Evolutionary conservation across 2,888 invertebrate species (phyloP), one percentile per base, ranked within the genome.

Genomic region (Xestia xanthographa): DNA sequence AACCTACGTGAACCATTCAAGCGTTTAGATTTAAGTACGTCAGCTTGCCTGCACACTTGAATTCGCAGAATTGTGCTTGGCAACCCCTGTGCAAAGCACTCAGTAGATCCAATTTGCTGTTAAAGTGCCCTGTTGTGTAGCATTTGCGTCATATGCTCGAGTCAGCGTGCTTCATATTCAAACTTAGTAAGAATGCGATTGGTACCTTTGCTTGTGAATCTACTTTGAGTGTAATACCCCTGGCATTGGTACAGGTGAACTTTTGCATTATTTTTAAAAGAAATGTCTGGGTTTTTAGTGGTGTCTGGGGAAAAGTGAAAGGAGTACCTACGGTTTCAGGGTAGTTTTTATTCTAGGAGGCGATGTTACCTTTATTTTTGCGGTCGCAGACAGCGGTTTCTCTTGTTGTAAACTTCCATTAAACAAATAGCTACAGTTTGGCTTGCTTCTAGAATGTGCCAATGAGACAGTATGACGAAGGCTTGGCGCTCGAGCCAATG

Each of bases 21-120:
- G 63, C 87, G 71, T 87, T 85, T 81, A 77, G 29, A 75, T 76
- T 67, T 87, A 74, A 84, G 84, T 74, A 73, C 62, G 62, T 43
- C 63, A 72, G 62, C 66, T 65, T 66, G 38, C 41, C n/a, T 53
- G 74, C 60, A 65, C 74, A 74, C 79, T 79, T 87, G 60, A 75
- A 74, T 79, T 73, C 45, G 29, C 65, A 67, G 66, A 72, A 74
- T 72, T 66, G 78, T 84, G 60, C 81, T 83, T 84, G 75, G 81
- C 77, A 88, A 68, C 72, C 60, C 72, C 70, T 69, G 72, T 77
- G 41, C 66, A 65, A 50, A 73, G 77, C 81, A 86, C 88, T 88
- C 75, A 86, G 87, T 84, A 77, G 75, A 83, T 83, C 83, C 83
- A 89, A 89, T 89, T 87, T 87, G 73, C 80, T 76, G 71, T 73